Conservation (phyloP, 2,797 vertebrate genomes). For the Lagorchestes hirsutus region DNA sequence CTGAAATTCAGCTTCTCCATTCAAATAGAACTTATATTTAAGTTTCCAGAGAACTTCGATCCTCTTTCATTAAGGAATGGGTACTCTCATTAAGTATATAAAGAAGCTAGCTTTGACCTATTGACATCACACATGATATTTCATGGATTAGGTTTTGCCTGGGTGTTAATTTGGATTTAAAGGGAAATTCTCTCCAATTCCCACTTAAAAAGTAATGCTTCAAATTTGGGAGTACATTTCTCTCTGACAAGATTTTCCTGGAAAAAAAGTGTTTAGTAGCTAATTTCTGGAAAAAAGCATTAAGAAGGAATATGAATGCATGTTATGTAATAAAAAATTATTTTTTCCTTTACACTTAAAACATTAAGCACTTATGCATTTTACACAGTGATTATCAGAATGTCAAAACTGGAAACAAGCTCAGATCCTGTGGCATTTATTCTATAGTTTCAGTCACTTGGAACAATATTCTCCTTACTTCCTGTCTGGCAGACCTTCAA, state of each 20-base stretch:
- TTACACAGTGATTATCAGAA: slow-evolving; percentile 12
- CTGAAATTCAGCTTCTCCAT: not conserved
- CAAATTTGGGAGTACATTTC: not conserved
- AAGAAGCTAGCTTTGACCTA: not conserved
- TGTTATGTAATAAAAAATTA: not conserved
- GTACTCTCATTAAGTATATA: not conserved
- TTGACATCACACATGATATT: not conserved
- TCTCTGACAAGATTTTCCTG: slow-evolving; percentile 21
- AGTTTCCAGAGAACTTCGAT: not conserved
- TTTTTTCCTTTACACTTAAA: slow-evolving; percentile 1
- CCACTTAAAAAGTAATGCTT: not conserved
- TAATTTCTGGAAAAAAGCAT: slow-evolving; percentile 49
- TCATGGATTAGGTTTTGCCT: not conserved
- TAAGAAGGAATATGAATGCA: slow-evolving; percentile 23
- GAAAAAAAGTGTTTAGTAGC: slow-evolving; percentile 2
- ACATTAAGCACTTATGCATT: slow-evolving; percentile 36
- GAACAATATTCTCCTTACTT: slow-evolving; percentile 12
- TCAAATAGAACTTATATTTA: accelerated
- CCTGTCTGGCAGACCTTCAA: not conserved
- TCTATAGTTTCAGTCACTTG: not conserved
- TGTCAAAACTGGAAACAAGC: slow-evolving; percentile 13
- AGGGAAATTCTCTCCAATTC: not conserved
- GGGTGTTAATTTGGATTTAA: slow-evolving; percentile 35
- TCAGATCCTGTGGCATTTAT: not conserved
- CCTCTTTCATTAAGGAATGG: not conserved